Conservation (phyloP, 1,140 invertebrate genomes). For the Hesperophylax magnus region DNA sequence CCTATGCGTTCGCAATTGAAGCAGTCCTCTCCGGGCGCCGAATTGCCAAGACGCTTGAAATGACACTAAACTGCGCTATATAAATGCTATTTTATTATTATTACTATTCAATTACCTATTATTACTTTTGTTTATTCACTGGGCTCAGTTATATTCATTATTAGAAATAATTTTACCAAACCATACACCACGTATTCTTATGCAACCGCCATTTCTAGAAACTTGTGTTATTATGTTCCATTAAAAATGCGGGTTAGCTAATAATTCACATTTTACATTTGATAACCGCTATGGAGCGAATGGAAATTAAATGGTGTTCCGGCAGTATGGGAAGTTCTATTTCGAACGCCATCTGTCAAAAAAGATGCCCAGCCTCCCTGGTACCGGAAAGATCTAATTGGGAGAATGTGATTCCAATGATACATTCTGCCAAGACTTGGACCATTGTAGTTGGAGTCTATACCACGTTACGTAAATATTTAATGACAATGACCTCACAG, state of each 20-base stretch:
- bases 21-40: too few relatives aligned
- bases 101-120: too few relatives aligned
- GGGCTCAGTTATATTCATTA: too few relatives aligned
- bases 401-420: slow-evolving; percentile 33
- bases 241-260: neutral
- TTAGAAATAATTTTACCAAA: too few relatives aligned
- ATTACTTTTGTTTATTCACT: too few relatives aligned
- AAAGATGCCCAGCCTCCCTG: slow-evolving; percentile 21
- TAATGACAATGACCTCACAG: neutral
- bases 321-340: slow-evolving; percentile 3
- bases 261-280: neutral
- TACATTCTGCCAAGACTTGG: neutral
- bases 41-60: too few relatives aligned
- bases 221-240: neutral
- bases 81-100: too few relatives aligned
- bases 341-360: slow-evolving; percentile 24
- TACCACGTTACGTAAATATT: neutral
- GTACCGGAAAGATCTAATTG: slow-evolving; percentile 35
- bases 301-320: slow-evolving; percentile 5
- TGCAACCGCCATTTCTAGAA: neutral
- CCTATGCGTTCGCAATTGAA: too few relatives aligned
- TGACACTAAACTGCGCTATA: too few relatives aligned
- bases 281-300: neutral
- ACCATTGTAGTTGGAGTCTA: neutral
- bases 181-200: too few relatives aligned